Percentiles rank a stretch among this genome's conserved stretches.
Conservation (phyloP, 1,140 invertebrate genomes). For the Danaus melanippus region DNA sequence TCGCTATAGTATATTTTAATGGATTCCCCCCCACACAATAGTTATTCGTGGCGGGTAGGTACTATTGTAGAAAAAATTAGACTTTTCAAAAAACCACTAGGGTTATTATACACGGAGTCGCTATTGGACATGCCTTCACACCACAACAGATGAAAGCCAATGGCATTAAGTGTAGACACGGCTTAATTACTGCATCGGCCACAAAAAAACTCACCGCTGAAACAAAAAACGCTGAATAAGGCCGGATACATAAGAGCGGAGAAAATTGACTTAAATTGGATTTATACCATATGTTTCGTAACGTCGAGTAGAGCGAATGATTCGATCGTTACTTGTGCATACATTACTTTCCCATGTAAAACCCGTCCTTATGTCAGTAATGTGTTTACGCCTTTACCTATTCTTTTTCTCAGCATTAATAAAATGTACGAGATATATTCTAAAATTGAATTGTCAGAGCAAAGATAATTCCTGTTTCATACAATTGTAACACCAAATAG, state of each 20-base stretch:
- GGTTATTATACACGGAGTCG: constrained; percentile 40
- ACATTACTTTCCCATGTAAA: no score
- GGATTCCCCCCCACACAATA: constrained; percentile 49
- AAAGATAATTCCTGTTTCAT: no score
- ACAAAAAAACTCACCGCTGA: constrained; percentile 29
- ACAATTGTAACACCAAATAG: no score
- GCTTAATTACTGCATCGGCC: constrained; percentile 49
- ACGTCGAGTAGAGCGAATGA: no score
- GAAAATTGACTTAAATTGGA: constrained; percentile 59
- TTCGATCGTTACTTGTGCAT: no score
- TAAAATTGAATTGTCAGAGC: no score
- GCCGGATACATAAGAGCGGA: constrained; percentile 40
- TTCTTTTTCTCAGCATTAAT: no score
- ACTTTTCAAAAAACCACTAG: constrained; percentile 35
- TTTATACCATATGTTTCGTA: constrained; percentile 26
- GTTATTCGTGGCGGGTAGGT: constrained; percentile 42
- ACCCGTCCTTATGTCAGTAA: no score
- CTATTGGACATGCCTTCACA: constrained; percentile 46
- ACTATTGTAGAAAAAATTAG: constrained; percentile 33
- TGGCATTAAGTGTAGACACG: constrained; percentile 31
- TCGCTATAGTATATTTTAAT: constrained; percentile 46
- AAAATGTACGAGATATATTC: no score
- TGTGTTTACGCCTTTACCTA: no score
- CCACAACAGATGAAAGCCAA: constrained; percentile 41
- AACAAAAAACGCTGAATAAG: constrained; percentile 29